These are phyloP conservation scores for Philypnodon macrostomus DNA, from an alignment of 2,797 vertebrate genomes.

Conservation along the genomic window DNA sequence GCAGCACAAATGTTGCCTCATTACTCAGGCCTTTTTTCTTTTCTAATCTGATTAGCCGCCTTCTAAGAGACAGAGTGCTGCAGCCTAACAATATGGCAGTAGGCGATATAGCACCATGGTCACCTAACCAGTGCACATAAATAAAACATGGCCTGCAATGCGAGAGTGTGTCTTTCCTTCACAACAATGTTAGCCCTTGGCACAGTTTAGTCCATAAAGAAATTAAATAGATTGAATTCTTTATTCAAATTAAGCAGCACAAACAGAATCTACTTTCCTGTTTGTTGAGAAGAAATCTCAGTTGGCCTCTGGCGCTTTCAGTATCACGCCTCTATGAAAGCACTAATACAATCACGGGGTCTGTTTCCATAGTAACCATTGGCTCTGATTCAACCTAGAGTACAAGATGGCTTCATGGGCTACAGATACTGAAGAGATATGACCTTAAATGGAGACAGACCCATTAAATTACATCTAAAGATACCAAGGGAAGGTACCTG, in stretches of 20 bases:
- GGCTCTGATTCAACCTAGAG: slow-evolving; percentile 37
- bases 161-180: slow-evolving; percentile 6
- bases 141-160: slow-evolving; percentile 5
- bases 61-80: not conserved
- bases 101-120: not conserved
- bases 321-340: slow-evolving; percentile 33
- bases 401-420: slow-evolving; percentile 37
- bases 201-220: not conserved
- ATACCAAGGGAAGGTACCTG: not conserved
- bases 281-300: not conserved
- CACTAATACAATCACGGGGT: slow-evolving; percentile 55
- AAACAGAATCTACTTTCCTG: not conserved
- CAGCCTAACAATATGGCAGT: not conserved
- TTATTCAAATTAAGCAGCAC: not conserved
- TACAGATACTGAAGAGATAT: slow-evolving; percentile 23
- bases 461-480: slow-evolving; percentile 6
- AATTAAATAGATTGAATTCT: slow-evolving; percentile 11
- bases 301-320: slow-evolving; percentile 19
- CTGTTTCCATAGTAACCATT: slow-evolving; percentile 68
- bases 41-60: slow-evolving; percentile 2
- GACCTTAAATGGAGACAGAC: slow-evolving; percentile 35
- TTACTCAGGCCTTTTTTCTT: not conserved
- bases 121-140: slow-evolving; percentile 6
- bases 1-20: not conserved
- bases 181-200: too few relatives aligned